Percentiles rank a stretch among this genome's conserved stretches.
Evolutionary conservation across 2,113 vertebrate genomes (phyloP).

Genomic region (Corythoichthys intestinalis): DNA sequence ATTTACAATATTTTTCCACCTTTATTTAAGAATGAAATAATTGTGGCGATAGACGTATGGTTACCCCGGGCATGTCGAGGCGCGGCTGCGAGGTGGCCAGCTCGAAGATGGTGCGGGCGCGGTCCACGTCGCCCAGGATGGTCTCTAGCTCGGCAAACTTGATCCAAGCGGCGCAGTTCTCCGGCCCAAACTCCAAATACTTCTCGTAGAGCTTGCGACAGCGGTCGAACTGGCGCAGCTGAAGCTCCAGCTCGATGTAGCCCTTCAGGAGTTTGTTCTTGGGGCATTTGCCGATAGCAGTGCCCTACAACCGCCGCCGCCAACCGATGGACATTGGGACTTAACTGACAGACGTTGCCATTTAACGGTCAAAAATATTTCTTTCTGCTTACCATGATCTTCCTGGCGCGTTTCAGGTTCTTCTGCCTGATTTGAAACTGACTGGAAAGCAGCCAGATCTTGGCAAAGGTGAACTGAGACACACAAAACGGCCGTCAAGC

Average conservation of each 20-base stretch:
- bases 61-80: constrained; percentile 96
- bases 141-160: constrained; percentile 96
- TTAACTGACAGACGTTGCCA: too few species aligned
- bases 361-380: too few species aligned
- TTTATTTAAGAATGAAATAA: too few species aligned
- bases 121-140: constrained; percentile 86
- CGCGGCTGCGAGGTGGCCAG: constrained; percentile 92
- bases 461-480: constrained; percentile 92
- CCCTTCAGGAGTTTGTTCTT: constrained; percentile 98
- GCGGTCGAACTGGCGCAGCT: constrained; percentile 92
- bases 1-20: too few species aligned
- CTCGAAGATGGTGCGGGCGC: constrained; percentile 92
- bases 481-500: not conserved
- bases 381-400: constrained; percentile 76
- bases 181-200: constrained; percentile 90
- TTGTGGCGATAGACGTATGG: too few species aligned
- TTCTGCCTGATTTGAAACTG: constrained; percentile 98
- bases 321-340: too few species aligned
- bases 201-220: constrained; percentile 97
- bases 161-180: constrained; percentile 98
- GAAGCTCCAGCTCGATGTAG: constrained; percentile 94
- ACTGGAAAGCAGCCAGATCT: constrained; percentile 92
- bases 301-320: constrained; percentile 85
- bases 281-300: constrained; percentile 90
- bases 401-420: constrained; percentile 85